Conservation (phyloP, 2,888 invertebrate species). For the Branchinecta sandiegonensis region DNA sequence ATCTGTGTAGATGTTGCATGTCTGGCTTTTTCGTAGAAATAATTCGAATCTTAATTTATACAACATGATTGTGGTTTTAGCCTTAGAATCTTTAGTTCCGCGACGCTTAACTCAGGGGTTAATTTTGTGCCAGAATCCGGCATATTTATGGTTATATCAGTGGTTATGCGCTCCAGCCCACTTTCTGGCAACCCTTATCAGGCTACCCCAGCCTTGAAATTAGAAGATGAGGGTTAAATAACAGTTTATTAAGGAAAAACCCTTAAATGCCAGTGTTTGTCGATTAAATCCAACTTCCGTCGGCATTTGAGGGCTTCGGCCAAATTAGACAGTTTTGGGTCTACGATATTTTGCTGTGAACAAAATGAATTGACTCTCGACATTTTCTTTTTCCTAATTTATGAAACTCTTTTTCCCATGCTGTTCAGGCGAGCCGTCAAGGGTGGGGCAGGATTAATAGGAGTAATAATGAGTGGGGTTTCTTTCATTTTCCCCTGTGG, state of each 20-base stretch:
- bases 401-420: slow-evolving; percentile 16
- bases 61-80: no score
- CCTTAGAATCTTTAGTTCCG: no score
- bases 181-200: no score
- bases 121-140: no score
- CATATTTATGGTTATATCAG: no score
- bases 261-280: neutral
- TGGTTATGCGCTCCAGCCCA: no score
- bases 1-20: no score
- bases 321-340: slow-evolving; percentile 16
- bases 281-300: slow-evolving; percentile 13
- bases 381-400: slow-evolving; percentile 12
- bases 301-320: neutral
- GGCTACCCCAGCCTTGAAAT: neutral
- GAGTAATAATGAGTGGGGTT: no score
- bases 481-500: no score
- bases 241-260: slow-evolving; percentile 13
- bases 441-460: neutral
- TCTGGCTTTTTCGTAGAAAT: no score
- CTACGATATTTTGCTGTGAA: slow-evolving; percentile 3
- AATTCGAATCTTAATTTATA: no score
- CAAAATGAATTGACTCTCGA: neutral
- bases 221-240: neutral
- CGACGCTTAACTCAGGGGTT: no score
- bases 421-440: slow-evolving; percentile 6